A percentile compares a stretch with the other conserved stretches of the same genome.
phyloP scores from a whole-genome alignment of 2,888 invertebrate genomes.

The Euplagia quadripunctaria region DNA sequence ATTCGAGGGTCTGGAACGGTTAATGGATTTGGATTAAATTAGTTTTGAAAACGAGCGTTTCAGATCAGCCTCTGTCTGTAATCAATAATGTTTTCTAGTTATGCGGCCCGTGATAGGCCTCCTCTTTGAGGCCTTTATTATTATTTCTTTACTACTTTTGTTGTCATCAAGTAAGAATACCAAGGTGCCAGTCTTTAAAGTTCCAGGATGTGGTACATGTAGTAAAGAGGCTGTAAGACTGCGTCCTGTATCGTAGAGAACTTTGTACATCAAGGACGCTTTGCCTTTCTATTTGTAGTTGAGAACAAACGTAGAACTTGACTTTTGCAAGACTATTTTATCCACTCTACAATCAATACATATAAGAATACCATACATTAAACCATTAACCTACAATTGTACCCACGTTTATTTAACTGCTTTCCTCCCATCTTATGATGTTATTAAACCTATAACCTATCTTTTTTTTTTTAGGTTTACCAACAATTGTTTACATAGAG shows the following conservation, averaged over 20 bases:
- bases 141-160: too few species aligned
- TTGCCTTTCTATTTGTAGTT: background rate
- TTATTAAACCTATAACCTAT: too few species aligned
- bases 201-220: background rate
- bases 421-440: background rate
- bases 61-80: too few species aligned
- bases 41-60: too few species aligned
- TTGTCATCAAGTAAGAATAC: background rate
- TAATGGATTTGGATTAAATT: too few species aligned
- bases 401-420: background rate
- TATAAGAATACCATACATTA: background rate
- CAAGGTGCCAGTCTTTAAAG: background rate
- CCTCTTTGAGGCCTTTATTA: too few species aligned
- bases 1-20: too few species aligned
- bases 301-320: background rate
- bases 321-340: background rate
- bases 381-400: background rate
- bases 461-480: too few species aligned
- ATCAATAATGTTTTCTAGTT: too few species aligned
- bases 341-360: background rate
- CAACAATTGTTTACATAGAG: too few species aligned
- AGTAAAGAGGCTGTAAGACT: background rate
- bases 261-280: background rate
- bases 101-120: too few species aligned
- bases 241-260: background rate